Evolutionary conservation across 2,888 invertebrate species (phyloP), one percentile per base, ranked within the genome.

Genomic region (Aelia acuminata): DNA sequence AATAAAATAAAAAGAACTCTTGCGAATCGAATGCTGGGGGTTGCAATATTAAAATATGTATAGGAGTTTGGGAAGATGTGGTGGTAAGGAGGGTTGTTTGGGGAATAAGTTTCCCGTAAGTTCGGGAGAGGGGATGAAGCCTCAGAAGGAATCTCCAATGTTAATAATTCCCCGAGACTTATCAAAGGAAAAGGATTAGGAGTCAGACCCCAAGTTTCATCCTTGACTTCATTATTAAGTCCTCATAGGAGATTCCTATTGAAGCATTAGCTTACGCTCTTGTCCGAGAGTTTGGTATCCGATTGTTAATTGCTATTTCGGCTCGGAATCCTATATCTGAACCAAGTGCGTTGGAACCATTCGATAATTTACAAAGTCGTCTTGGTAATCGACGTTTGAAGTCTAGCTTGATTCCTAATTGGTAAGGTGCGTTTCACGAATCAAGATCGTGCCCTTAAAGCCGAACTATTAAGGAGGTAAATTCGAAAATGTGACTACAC

Each of bases 181-280:
- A 57, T 87, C 87, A 87, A 87, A 87, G 87, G 87, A 87, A 87
- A 87, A 87, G 87, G 87, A 87, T 87, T 87, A 87, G 63, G 57
- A 47, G 63, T 43, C 47, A 48, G 87, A 87, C 39, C 63, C 70
- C 70, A 70, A 87, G 70, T 63, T 43, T 63, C 85, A 31, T 47
- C 63, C 63, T 35, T 53, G 53, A n/a, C 49, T 85, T 87, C 26
- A 87, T 70, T 87, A 57, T 63, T 47, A 57, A 39, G 20, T 35
- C 31, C 84, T 87, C 87, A 70, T 87, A 63, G 47, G 47, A 47
- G 43, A 87, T 87, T 87, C 87, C 87, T 26, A 87, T 63, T 70
- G 53, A 85, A 70, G 63, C 35, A 70, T 70, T 70, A 35, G 31
- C 13, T 70, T 13, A 7, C 31, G 15, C 7, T 3, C 63, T 35